Evolutionary conservation across 1,140 invertebrate genomes (phyloP).

Genomic region (Antheraea mylitta): DNA sequence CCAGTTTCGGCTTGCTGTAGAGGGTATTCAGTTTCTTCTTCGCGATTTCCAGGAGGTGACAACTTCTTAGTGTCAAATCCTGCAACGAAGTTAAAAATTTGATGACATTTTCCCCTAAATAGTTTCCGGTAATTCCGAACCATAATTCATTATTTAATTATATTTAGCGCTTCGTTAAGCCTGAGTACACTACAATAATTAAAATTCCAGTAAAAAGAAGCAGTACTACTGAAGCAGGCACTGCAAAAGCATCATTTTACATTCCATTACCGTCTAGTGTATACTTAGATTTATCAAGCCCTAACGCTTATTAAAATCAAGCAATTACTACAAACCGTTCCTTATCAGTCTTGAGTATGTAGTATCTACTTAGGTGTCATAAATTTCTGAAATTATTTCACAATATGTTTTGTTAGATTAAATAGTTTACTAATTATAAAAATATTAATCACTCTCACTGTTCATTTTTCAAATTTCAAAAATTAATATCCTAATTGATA

Average conservation of each 20-base stretch:
- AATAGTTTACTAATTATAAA: neutral
- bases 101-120: neutral
- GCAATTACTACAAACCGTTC: neutral
- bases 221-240: neutral
- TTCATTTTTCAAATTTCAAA: no score
- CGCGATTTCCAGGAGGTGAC: slow-evolving; percentile 79
- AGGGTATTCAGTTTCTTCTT: slow-evolving; percentile 87
- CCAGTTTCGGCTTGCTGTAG: slow-evolving; percentile 88
- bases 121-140: neutral
- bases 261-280: neutral
- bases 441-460: neutral
- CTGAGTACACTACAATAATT: no score
- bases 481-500: neutral
- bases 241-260: neutral
- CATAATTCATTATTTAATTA: no score
- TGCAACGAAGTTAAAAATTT: slow-evolving; percentile 26
- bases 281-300: neutral
- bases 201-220: neutral
- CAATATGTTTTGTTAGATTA: neutral
- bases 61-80: slow-evolving; percentile 82
- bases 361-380: neutral
- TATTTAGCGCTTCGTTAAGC: no score
- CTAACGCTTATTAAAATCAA: neutral
- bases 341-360: neutral
- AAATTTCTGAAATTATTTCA: slow-evolving; percentile 3